A percentile compares a stretch with the other conserved stretches of the same genome.
phyloP scores from a whole-genome alignment of 2,797 vertebrate species.

The Sebastes diploproa region DNA sequence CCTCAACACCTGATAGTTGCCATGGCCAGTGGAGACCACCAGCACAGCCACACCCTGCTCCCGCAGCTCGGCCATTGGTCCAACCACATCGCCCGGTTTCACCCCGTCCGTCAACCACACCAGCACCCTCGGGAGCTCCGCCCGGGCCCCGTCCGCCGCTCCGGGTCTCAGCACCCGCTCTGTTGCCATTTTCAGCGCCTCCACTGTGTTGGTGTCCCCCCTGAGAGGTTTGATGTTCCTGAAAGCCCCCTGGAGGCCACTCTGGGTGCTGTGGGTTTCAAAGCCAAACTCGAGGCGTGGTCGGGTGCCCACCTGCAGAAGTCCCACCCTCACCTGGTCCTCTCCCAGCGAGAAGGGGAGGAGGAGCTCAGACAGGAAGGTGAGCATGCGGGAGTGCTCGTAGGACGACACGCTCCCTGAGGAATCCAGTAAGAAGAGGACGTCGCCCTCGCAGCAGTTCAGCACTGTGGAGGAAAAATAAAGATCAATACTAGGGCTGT shows the following conservation, averaged over 20 bases:
- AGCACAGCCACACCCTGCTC: constrained; percentile 89
- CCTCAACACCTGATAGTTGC: constrained; percentile 88
- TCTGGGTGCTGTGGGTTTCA: constrained; percentile 65
- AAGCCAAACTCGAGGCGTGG: constrained; percentile 92
- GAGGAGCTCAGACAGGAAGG: constrained; percentile 90
- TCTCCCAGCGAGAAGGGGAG: constrained; percentile 87
- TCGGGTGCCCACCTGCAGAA: constrained; percentile 89
- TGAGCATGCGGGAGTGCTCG: constrained; percentile 89
- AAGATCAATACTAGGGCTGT: background rate
- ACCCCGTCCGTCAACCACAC: constrained; percentile 96
- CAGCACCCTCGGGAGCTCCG: constrained; percentile 89
- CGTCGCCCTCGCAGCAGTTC: constrained; percentile 88
- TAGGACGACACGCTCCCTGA: constrained; percentile 93
- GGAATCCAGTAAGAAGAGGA: constrained; percentile 94
- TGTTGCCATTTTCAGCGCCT: constrained; percentile 84
- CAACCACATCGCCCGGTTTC: constrained; percentile 88
- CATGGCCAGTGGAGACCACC: constrained; percentile 91
- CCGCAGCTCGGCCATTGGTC: constrained; percentile 86
- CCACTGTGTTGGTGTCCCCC: constrained; percentile 94
- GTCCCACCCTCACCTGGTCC: constrained; percentile 86
- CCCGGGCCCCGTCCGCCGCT: constrained; percentile 73
- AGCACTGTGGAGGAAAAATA: constrained; percentile 64
- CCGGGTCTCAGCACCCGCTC: constrained; percentile 77
- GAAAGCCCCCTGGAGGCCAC: constrained; percentile 80
- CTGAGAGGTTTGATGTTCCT: constrained; percentile 82